A percentile compares a stretch with the other conserved stretches of the same genome.
phyloP scores from a whole-genome alignment of 92 coral and sea anemone species.

The Palythoa grandis region DNA sequence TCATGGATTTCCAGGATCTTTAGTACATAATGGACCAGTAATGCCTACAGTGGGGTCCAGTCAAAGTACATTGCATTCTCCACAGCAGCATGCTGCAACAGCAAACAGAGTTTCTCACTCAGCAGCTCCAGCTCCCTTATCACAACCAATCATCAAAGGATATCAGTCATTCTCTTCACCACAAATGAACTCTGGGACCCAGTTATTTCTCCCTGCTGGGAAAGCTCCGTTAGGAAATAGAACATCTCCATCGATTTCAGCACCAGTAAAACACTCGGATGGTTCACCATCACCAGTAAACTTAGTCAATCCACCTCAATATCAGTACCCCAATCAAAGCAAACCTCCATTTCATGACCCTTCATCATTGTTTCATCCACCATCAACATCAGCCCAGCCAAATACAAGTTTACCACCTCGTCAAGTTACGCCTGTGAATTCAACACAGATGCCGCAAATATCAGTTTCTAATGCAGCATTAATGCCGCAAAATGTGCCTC shows the following conservation, averaged over 20 bases:
- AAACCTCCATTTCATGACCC: constrained; percentile 30
- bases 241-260: constrained; percentile 2
- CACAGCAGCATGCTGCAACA: not conserved
- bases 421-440: not conserved
- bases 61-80: not conserved
- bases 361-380: constrained; percentile 2
- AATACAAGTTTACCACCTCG: constrained; percentile 2
- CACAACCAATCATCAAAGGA: constrained; percentile 15
- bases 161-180: not conserved
- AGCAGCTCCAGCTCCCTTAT: not conserved
- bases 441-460: constrained; percentile 10
- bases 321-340: constrained; percentile 1
- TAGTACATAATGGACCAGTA: constrained; percentile 18
- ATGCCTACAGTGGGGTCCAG: not conserved
- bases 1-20: constrained; percentile 6
- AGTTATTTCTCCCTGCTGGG: not conserved
- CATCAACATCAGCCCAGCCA: not conserved
- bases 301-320: not conserved
- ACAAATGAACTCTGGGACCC: not conserved
- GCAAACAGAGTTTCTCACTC: not conserved
- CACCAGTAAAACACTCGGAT: not conserved
- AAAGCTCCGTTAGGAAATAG: not conserved
- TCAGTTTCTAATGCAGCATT: constrained; percentile 16
- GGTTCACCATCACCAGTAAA: constrained; percentile 10
- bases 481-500: not conserved